A percentile compares a stretch with the other conserved stretches of the same genome.
Conservation (phyloP, 30 jellyfish, hydroid and myxozoan genomes). For the Pelagia noctiluca region DNA sequence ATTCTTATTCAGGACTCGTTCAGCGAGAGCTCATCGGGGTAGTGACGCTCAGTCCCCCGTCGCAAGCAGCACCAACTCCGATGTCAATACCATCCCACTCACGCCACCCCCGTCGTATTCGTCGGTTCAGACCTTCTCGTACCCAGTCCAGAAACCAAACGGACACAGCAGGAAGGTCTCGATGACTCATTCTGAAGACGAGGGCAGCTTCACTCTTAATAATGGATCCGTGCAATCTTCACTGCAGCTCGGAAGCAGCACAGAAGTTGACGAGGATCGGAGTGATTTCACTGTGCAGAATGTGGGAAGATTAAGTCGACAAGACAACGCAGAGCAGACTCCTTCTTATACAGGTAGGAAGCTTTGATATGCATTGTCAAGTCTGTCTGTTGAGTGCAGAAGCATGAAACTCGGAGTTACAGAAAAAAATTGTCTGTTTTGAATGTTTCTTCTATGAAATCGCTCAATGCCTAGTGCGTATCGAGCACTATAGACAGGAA, state of each 20-base stretch:
- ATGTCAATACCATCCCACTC: slow-evolving; percentile 4
- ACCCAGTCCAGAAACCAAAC: slow-evolving; percentile 34
- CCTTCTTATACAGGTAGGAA: not conserved
- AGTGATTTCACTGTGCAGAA: slow-evolving; percentile 16
- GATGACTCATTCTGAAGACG: slow-evolving; percentile 80
- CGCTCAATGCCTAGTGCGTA: too few relatives aligned
- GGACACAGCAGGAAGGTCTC: slow-evolving; percentile 39
- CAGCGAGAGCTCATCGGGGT: slow-evolving; percentile 49
- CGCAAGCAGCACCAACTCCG: slow-evolving; percentile 32
- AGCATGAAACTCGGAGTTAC: too few relatives aligned
- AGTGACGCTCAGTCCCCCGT: slow-evolving; percentile 44
- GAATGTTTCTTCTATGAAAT: too few relatives aligned
- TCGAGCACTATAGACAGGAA: too few relatives aligned
- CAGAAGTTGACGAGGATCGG: slow-evolving; percentile 31
- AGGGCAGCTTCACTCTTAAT: slow-evolving; percentile 73
- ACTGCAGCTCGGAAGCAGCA: slow-evolving; percentile 22
- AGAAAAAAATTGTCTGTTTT: too few relatives aligned
- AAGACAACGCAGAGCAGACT: slow-evolving; percentile 65
- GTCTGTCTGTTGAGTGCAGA: not conserved
- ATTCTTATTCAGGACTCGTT: slow-evolving; percentile 31
- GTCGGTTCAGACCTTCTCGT: slow-evolving; percentile 45
- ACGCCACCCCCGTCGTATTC: slow-evolving; percentile 72
- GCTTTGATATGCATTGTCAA: not conserved
- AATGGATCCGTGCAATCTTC: slow-evolving; percentile 48
- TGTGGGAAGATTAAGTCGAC: slow-evolving; percentile 51